Evolutionary conservation across 2,797 vertebrate species (phyloP), one percentile per base, ranked within the genome.

Genomic region (Coracias cyanogaster): DNA sequence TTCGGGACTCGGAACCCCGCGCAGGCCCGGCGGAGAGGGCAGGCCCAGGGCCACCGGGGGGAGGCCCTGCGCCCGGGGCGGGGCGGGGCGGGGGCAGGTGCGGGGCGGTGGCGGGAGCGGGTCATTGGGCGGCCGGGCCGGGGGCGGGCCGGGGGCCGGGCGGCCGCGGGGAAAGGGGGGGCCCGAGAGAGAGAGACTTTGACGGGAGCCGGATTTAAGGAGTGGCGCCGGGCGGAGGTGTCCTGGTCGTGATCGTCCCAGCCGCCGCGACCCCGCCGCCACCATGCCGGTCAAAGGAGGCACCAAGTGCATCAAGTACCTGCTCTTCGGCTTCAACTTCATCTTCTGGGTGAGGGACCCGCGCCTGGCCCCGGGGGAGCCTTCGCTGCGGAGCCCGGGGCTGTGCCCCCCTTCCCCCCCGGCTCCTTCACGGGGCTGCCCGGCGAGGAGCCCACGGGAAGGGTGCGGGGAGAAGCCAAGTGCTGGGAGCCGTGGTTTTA

Each of bases 271-370:
- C 25, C 9, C 15, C 24, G 8, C 12, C 35, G n/a, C 21, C 26
- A 19, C 28, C 24, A 98, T 98, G 98, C 98, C 98, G n/a, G 98
- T 99, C 95, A 99, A 99, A 89, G 99, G 99, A 86, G 99, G 99
- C 97, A 99, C 99, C 92, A 99, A 98, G 97, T 99, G 99, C 97
- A 98, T 99, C 97, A 99, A 99, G 96, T 99, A 99, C 93, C 97
- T 99, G 95, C 99, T 99, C 96, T 99, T 99, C 93, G 98, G 98
- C 94, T 99, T 99, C 96, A 99, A 99, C 97, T 99, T 99, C 95
- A 88, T 99, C 25, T 99, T 99, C 95, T 99, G 99, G 99, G 99
- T 99, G 97, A 99, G 82, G n/a, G 70, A 9, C 24, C 15, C 10
- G 57, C 20, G 46, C 46, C 49, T 37, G 22, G 24, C 26, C 18